Conservation (phyloP, 2,797 vertebrate genomes). For the Salmo trutta region DNA sequence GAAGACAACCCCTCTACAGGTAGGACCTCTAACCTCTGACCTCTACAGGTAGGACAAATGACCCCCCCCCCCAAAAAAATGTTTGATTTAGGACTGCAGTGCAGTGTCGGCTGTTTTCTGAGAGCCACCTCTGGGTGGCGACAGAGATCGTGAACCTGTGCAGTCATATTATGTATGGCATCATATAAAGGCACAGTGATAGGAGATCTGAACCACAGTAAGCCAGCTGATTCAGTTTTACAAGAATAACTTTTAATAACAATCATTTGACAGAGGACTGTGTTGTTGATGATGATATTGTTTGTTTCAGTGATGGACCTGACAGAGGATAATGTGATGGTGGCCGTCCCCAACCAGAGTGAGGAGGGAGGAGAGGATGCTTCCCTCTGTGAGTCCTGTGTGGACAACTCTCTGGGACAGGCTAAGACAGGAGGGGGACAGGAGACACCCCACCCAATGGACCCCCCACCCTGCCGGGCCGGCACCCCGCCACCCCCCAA, state of each 20-base stretch:
- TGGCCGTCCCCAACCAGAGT: conserved; percentile 54
- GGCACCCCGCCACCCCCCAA: conserved; percentile 68
- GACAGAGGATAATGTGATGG: conserved; percentile 62
- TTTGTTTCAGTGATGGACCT: conserved; percentile 64
- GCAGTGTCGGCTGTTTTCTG: not conserved
- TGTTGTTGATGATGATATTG: not conserved
- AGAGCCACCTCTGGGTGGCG: conserved; percentile 62
- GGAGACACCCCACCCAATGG: conserved; percentile 46
- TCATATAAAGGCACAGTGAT: no score
- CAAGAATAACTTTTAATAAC: no score
- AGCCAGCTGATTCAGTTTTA: no score
- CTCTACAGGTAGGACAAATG: not conserved
- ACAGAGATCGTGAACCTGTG: conserved; percentile 47
- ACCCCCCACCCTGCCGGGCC: conserved; percentile 57
- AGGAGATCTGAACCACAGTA: no score
- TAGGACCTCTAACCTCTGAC: conserved; percentile 23
- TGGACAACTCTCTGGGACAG: conserved; percentile 38
- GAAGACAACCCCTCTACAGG: conserved; percentile 71
- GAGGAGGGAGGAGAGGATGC: conserved; percentile 63
- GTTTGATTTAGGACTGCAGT: not conserved
- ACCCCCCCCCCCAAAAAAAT: not conserved
- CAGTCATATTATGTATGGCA: not conserved
- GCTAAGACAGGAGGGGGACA: conserved; percentile 43
- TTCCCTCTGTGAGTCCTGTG: conserved; percentile 44
- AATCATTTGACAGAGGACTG: not conserved